Conservation (phyloP, 1,140 invertebrate species). For the Drosophila tropicalis region DNA sequence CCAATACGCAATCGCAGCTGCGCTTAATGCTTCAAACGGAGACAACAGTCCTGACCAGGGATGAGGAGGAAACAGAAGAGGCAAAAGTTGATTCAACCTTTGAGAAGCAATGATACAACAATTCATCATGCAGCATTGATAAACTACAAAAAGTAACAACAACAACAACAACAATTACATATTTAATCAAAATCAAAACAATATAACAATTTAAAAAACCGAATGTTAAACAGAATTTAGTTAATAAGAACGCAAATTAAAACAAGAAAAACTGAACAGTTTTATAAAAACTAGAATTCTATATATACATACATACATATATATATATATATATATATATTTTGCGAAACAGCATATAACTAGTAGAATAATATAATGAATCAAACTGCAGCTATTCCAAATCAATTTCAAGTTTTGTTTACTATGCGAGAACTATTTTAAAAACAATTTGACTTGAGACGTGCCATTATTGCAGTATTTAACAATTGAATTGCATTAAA, state of each 20-base stretch:
- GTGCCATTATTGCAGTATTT: not conserved
- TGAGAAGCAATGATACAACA: slow-evolving; percentile 62
- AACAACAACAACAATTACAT: slow-evolving; percentile 55
- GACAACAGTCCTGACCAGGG: slow-evolving; percentile 34
- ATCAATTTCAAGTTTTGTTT: not conserved
- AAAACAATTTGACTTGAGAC: not conserved
- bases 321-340: slow-evolving; percentile 27
- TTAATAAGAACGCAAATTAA: slow-evolving; percentile 51
- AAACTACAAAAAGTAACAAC: slow-evolving; percentile 34
- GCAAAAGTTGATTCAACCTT: slow-evolving; percentile 23
- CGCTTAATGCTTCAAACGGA: slow-evolving; percentile 58
- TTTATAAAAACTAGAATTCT: slow-evolving; percentile 38
- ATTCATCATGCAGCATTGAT: not conserved
- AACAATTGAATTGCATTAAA: not conserved
- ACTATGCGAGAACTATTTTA: not conserved
- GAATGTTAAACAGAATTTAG: slow-evolving; percentile 48
- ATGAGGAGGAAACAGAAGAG: slow-evolving; percentile 40
- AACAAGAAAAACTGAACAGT: slow-evolving; percentile 31
- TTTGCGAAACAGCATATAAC: slow-evolving; percentile 21
- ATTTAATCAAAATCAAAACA: slow-evolving; percentile 71
- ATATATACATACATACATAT: slow-evolving; percentile 37
- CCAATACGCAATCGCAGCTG: slow-evolving; percentile 56
- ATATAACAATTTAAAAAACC: slow-evolving; percentile 19
- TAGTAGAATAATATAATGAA: slow-evolving; percentile 4
- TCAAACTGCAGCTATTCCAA: not conserved